Conservation (phyloP, 2,888 invertebrate species). For the Protophormia terraenovae region DNA sequence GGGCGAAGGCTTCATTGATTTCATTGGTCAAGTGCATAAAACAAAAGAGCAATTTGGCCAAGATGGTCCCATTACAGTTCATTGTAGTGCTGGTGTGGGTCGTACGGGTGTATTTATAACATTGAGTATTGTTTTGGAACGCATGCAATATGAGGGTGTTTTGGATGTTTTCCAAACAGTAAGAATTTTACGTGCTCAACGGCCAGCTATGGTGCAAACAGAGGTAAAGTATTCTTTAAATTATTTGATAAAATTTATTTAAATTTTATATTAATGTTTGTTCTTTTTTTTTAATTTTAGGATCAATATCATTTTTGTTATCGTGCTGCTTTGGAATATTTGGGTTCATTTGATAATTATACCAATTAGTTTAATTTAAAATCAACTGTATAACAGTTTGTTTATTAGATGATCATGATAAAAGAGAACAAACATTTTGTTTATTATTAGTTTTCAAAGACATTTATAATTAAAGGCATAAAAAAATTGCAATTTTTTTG, state of each 20-base stretch:
- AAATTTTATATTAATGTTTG: not conserved
- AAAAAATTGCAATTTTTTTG: not conserved
- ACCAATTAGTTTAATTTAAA: conserved; percentile 84
- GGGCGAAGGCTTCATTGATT: conserved; percentile 99
- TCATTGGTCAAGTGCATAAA: conserved; percentile 99
- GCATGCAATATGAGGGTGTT: conserved; percentile 99
- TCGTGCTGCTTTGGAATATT: conserved; percentile 98
- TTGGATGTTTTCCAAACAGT: conserved; percentile 99
- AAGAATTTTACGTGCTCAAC: conserved; percentile 97
- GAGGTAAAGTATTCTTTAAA: conserved; percentile 86
- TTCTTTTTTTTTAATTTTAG: conserved; percentile 81
- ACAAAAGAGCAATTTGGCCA: conserved; percentile 99
- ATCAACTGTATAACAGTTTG: conserved; percentile 64
- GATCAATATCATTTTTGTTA: conserved; percentile 99
- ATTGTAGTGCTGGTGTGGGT: conserved; percentile 99
- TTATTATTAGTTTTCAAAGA: not conserved
- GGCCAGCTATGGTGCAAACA: conserved; percentile 99
- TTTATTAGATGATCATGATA: conserved; percentile 8
- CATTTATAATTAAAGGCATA: conserved; percentile 10
- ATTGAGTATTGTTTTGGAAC: conserved; percentile 97
- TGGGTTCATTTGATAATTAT: conserved; percentile 98
- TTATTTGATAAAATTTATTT: not conserved
- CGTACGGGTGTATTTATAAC: conserved; percentile 99
- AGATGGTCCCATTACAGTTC: conserved; percentile 99
- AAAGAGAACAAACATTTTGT: not conserved